Evolutionary conservation across 1,140 invertebrate genomes (phyloP).

Genomic region (Drosophila rhopaloa): DNA sequence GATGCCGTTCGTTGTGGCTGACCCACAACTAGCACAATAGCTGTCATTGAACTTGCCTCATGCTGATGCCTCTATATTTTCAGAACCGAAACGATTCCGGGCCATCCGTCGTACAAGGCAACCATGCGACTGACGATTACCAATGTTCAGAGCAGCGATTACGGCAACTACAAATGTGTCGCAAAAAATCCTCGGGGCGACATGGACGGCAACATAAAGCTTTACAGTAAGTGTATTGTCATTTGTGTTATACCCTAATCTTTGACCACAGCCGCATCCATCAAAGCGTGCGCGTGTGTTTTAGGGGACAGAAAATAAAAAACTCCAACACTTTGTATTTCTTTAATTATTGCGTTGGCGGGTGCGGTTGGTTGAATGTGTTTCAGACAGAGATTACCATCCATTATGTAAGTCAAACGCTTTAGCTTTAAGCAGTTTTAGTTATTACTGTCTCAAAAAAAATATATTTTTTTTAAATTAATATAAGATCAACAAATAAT

Average conservation of each 20-base stretch:
- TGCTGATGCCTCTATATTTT: slow-evolving; percentile 12
- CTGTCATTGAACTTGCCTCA: slow-evolving; percentile 74
- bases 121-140: slow-evolving; percentile 92
- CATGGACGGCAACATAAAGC: slow-evolving; percentile 94
- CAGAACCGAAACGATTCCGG: slow-evolving; percentile 88
- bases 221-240: slow-evolving; percentile 92
- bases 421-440: too few relatives aligned
- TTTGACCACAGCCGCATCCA: too few relatives aligned
- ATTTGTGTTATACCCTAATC: slow-evolving; percentile 47
- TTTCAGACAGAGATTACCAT: too few relatives aligned
- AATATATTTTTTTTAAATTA: too few relatives aligned
- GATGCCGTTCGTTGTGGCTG: slow-evolving; percentile 62
- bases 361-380: too few relatives aligned
- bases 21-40: slow-evolving; percentile 61
- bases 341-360: too few relatives aligned
- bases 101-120: slow-evolving; percentile 91
- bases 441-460: too few relatives aligned
- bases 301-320: too few relatives aligned
- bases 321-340: too few relatives aligned
- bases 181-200: slow-evolving; percentile 96
- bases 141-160: slow-evolving; percentile 91
- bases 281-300: too few relatives aligned
- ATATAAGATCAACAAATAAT: too few relatives aligned
- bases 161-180: slow-evolving; percentile 95
- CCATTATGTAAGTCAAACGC: too few relatives aligned